Percentiles rank a stretch among this genome's conserved stretches.
Evolutionary conservation across 2,797 vertebrate genomes (phyloP).

Genomic region (Sebastes diploproa): DNA sequence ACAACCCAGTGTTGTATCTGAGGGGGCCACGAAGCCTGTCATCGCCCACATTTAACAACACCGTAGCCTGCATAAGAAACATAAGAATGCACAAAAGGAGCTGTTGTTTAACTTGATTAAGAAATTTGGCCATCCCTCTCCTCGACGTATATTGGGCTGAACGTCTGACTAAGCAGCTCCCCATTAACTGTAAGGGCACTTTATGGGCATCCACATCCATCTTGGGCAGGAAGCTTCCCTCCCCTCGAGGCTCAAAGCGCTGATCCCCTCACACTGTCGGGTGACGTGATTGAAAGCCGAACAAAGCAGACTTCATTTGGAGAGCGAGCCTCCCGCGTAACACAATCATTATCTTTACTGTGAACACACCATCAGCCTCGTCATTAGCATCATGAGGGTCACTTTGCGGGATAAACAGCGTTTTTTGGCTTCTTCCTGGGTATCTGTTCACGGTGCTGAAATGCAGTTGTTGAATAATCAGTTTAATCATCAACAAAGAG

Average conservation of each 20-base stretch:
- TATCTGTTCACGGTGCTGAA: not conserved
- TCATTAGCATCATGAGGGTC: conserved; percentile 36
- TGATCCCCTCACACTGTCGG: conserved; percentile 47
- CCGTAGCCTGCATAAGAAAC: not conserved
- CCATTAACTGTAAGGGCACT: conserved; percentile 55
- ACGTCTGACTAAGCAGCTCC: conserved; percentile 61
- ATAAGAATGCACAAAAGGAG: conserved; percentile 12
- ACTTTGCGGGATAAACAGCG: not conserved
- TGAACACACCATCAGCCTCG: conserved; percentile 18
- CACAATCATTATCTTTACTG: conserved; percentile 20
- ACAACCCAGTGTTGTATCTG: not conserved
- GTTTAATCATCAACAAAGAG: not conserved
- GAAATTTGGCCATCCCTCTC: conserved; percentile 45
- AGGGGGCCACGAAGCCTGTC: not conserved
- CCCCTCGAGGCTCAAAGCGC: conserved; percentile 52
- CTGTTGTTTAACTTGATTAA: conserved; percentile 49
- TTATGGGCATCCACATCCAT: conserved; percentile 56
- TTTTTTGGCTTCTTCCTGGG: not conserved
- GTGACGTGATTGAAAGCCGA: conserved; percentile 31
- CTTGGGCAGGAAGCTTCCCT: conserved; percentile 37
- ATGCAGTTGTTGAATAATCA: not conserved
- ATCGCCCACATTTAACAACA: not conserved
- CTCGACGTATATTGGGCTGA: conserved; percentile 41
- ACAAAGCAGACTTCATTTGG: conserved; percentile 24
- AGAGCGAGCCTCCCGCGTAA: not conserved